phyloP scores from a whole-genome alignment of 92 coral and sea anemone species.

The Palythoa grandis region DNA sequence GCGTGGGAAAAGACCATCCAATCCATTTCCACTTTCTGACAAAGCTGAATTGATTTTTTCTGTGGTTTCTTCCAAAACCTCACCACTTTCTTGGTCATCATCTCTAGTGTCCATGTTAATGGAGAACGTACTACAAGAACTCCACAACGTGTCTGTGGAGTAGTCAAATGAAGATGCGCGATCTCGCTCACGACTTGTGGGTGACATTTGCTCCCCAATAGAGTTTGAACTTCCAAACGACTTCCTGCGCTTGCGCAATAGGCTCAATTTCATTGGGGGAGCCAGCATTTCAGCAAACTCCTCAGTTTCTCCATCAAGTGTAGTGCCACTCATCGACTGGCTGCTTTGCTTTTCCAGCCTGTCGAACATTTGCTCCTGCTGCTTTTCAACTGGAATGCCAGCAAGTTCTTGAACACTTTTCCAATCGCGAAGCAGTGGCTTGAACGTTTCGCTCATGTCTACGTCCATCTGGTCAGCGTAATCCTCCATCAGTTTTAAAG shows the following conservation, averaged over 20 bases:
- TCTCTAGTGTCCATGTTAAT: conserved; percentile 68
- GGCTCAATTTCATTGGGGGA: not conserved
- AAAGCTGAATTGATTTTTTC: conserved; percentile 6
- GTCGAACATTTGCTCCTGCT: conserved; percentile 43
- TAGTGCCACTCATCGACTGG: conserved; percentile 27
- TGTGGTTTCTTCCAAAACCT: not conserved
- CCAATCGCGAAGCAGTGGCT: conserved; percentile 90
- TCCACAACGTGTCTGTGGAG: conserved; percentile 90
- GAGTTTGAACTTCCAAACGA: conserved; percentile 30
- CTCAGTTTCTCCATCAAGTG: conserved; percentile 52
- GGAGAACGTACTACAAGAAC: conserved; percentile 82
- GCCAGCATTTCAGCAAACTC: conserved; percentile 45
- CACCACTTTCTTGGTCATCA: conserved; percentile 49
- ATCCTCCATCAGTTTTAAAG: conserved; percentile 81
- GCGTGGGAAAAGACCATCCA: conserved; percentile 22
- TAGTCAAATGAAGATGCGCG: conserved; percentile 66
- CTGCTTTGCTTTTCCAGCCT: conserved; percentile 57
- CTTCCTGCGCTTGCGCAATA: not conserved
- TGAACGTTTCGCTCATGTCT: conserved; percentile 84
- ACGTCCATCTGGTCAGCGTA: conserved; percentile 80
- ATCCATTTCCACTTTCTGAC: conserved; percentile 28
- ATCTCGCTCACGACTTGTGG: conserved; percentile 55
- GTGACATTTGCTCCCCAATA: conserved; percentile 32
- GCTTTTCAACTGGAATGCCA: conserved; percentile 66
- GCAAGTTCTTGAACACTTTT: conserved; percentile 91